These are phyloP conservation scores for Helogale parvula DNA, from an alignment of 2,113 vertebrate species.

Conservation along the genomic window DNA sequence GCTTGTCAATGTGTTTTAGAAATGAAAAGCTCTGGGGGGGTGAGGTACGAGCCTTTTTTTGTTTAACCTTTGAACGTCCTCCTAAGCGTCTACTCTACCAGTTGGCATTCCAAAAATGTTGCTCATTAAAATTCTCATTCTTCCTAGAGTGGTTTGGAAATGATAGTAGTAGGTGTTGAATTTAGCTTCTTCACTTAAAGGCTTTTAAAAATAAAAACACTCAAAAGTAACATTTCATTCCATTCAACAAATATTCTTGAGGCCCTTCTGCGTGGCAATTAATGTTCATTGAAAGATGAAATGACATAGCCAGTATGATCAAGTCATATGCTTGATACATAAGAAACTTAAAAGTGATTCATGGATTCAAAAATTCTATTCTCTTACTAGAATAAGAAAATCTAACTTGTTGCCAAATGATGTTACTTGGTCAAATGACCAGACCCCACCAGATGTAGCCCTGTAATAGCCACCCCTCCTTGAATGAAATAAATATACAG, in stretches of 20 bases:
- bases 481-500: neutral
- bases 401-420: neutral
- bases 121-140: slow-evolving; percentile 2
- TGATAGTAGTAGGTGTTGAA: neutral
- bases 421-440: neutral
- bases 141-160: neutral
- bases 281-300: neutral
- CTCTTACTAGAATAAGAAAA: neutral
- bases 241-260: neutral
- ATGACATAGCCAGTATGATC: neutral
- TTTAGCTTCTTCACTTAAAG: neutral
- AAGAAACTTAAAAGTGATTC: neutral
- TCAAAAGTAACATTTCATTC: neutral
- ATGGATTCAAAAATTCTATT: neutral
- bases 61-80: slow-evolving; percentile 12
- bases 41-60: neutral
- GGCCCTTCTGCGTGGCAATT: neutral
- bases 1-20: slow-evolving; percentile 36
- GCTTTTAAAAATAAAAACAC: neutral
- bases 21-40: slow-evolving; percentile 27
- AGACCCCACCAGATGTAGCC: neutral
- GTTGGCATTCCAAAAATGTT: neutral
- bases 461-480: neutral
- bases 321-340: neutral
- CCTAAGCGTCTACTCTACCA: neutral